Conservation (phyloP, 2,888 invertebrate species). For the Drosophila yooni region DNA sequence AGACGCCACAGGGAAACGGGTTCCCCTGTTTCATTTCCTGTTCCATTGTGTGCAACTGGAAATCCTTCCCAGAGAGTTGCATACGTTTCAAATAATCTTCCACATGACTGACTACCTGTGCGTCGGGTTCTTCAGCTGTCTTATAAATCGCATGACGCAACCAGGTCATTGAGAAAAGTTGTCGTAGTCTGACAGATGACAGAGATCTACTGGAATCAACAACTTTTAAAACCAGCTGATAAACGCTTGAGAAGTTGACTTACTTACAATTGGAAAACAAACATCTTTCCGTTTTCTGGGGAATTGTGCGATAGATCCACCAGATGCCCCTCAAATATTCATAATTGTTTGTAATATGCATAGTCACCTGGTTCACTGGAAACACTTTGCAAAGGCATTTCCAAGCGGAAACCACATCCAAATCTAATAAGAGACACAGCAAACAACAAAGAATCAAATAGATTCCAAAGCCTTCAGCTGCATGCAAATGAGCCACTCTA, state of each 20-base stretch:
- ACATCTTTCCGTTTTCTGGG: constrained; percentile 24
- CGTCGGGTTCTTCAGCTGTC: constrained; percentile 9
- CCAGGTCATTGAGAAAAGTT: constrained; percentile 39
- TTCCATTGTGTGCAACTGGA: constrained; percentile 21
- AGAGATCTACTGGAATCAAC: constrained; percentile 45
- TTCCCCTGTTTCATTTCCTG: constrained; percentile 23
- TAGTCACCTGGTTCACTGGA: constrained; percentile 51
- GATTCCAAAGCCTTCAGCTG: constrained; percentile 32
- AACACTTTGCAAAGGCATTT: constrained; percentile 54
- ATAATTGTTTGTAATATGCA: background rate
- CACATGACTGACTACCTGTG: constrained; percentile 19
- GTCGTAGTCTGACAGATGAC: constrained; percentile 52
- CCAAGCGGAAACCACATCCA: constrained; percentile 39
- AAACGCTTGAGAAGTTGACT: background rate
- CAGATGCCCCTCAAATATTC: constrained; percentile 36
- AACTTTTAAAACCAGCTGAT: too few species aligned
- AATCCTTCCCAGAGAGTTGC: constrained; percentile 3
- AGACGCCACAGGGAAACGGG: constrained; percentile 57
- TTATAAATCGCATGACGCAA: constrained; percentile 59
- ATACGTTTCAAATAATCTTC: constrained; percentile 42
- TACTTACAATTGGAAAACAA: constrained; percentile 46
- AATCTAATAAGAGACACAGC: background rate
- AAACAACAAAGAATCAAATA: constrained; percentile 8
- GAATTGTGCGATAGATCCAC: constrained; percentile 55
- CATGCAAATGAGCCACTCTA: constrained; percentile 57